Base-by-base conservation (phyloP, 2,113 vertebrate genomes). In the Pachyramphus minor region DNA sequence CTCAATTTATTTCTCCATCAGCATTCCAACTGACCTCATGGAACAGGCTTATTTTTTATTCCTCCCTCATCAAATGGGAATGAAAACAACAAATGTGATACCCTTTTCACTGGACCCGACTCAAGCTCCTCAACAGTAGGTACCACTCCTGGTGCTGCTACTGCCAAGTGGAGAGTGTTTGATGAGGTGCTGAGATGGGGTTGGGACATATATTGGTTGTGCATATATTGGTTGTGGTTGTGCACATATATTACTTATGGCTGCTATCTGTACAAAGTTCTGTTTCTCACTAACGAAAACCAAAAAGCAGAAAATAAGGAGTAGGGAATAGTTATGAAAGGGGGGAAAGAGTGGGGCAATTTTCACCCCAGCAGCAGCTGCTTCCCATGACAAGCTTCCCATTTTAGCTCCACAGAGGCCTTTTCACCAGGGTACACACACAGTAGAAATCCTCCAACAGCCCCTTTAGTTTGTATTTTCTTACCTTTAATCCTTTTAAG, bases 131-230 rank as follows among this genome's bases (percentile, higher is more conserved):
- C 10, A 15, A 10, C 3, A 20, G 14, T 4, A 30, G 31, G 12
- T 45, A 78, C 10, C 19, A 4, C 31, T 56, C 8, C 31, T 27
- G 56, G 19, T 3, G 30, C 23, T 30, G 19, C 4, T 27, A 1
- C 18, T 37, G 53, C 31, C 1, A 1, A 1, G 18, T n/a, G 33
- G 5, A 16, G 14, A n/a, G 23, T 1, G 27, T 47, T 49, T 14
- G 18, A 9, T 41, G n/a, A 44, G 14, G 1, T 0, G 0, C 9
- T 37, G 4, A 2, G 2, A 0, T 11, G 66, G 35, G 7, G 56
- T 1, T 73, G 19, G 12, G 44, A n/a, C n/a, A n/a, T n/a, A n/a
- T n/a, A n/a, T n/a, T n/a, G n/a, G n/a, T n/a, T n/a, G n/a, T n/a
- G n/a, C n/a, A n/a, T n/a, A n/a, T n/a, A n/a, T n/a, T n/a, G n/a